A percentile compares a stretch with the other conserved stretches of the same genome.
phyloP scores from a whole-genome alignment of 2,113 vertebrate species.

The Crotalus tigris region DNA sequence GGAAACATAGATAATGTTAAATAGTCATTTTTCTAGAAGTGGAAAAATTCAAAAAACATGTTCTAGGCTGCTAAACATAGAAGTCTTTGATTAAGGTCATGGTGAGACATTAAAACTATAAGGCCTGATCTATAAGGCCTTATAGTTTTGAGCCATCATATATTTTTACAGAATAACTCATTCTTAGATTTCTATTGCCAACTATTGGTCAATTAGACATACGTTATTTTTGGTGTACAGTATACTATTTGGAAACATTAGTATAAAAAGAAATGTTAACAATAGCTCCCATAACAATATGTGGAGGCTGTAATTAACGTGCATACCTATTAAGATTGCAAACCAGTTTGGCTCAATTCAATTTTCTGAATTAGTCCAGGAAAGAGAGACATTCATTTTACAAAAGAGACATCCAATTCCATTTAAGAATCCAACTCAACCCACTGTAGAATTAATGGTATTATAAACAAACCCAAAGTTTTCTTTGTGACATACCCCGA shows the following conservation, averaged over 20 bases:
- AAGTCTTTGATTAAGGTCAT: background rate
- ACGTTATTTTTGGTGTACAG: background rate
- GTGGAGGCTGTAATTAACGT: background rate
- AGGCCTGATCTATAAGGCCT: background rate
- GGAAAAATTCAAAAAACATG: background rate
- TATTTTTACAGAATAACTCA: background rate
- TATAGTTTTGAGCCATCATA: background rate
- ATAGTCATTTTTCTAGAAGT: conserved; percentile 24
- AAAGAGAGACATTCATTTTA: background rate
- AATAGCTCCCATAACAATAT: no score
- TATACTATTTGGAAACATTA: background rate
- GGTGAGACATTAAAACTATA: background rate
- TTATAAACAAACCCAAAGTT: background rate
- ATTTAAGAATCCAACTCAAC: background rate
- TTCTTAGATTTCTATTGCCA: no score
- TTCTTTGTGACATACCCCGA: background rate
- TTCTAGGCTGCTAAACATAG: background rate
- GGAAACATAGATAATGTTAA: background rate
- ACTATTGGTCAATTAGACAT: background rate
- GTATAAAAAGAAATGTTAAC: background rate
- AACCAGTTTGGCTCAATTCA: background rate
- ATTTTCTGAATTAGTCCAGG: background rate
- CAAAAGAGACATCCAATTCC: background rate
- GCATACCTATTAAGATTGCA: background rate
- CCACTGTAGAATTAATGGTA: background rate